A percentile compares a stretch with the other conserved stretches of the same genome.
Evolutionary conservation across 1,140 invertebrate genomes (phyloP).

Genomic region (Heliconius melpomene): DNA sequence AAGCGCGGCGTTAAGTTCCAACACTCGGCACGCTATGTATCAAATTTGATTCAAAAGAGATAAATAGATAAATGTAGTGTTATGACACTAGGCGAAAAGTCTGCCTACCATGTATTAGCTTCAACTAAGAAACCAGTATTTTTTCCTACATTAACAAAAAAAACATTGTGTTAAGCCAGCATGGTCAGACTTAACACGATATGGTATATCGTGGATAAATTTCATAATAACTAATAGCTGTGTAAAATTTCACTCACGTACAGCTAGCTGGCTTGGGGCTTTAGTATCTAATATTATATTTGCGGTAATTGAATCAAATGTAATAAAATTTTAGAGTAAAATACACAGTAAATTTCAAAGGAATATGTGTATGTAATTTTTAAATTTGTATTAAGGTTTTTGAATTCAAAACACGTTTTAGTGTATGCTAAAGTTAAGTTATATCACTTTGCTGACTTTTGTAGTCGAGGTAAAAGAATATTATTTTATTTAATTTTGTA

Average conservation of each 20-base stretch:
- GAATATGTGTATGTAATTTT: conserved; percentile 8
- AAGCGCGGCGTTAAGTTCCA: too few species aligned
- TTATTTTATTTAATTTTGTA: not conserved
- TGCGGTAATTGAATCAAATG: conserved; percentile 12
- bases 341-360: conserved; percentile 13
- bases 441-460: not conserved
- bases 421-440: not conserved
- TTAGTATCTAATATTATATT: conserved; percentile 34
- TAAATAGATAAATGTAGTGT: too few species aligned
- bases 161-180: conserved; percentile 16
- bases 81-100: not conserved
- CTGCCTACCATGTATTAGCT: not conserved
- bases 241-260: conserved; percentile 35
- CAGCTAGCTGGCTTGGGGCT: conserved; percentile 23
- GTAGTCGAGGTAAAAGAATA: not conserved
- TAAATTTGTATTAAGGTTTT: conserved; percentile 1
- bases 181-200: conserved; percentile 26
- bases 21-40: too few species aligned
- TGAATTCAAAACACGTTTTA: not conserved
- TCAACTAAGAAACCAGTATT: too few species aligned
- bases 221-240: conserved; percentile 33
- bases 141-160: not conserved
- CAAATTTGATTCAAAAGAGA: too few species aligned
- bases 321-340: conserved; percentile 10
- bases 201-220: conserved; percentile 27